Evolutionary conservation across 2,888 invertebrate species (phyloP).

Genomic region (Cantharis nigra): DNA sequence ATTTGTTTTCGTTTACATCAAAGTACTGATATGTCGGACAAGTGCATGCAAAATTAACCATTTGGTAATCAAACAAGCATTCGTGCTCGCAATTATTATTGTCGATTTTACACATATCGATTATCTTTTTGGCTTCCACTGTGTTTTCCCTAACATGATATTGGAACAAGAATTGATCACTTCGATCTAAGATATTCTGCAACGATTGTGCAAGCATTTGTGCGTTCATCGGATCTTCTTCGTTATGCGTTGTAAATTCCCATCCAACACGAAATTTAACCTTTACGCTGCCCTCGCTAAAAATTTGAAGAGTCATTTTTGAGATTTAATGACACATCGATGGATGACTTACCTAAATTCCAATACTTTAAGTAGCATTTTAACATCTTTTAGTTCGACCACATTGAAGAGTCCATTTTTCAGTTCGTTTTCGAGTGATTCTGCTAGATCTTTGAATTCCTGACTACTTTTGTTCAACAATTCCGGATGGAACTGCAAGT

Average conservation of each 20-base stretch:
- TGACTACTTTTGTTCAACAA: slow-evolving; percentile 65
- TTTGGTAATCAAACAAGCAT: slow-evolving; percentile 68
- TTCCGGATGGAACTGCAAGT: slow-evolving; percentile 65
- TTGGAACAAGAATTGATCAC: slow-evolving; percentile 58
- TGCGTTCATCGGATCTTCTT: slow-evolving; percentile 58
- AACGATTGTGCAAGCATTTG: slow-evolving; percentile 58
- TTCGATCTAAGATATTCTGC: slow-evolving; percentile 56
- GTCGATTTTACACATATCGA: slow-evolving; percentile 69
- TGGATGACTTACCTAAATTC: slow-evolving; percentile 62
- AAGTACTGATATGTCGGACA: slow-evolving; percentile 65
- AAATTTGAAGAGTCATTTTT: slow-evolving; percentile 37
- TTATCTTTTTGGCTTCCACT: slow-evolving; percentile 61
- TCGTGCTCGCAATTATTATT: slow-evolving; percentile 66
- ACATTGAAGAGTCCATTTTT: slow-evolving; percentile 61
- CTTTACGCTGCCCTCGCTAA: slow-evolving; percentile 68
- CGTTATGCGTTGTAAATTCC: slow-evolving; percentile 60
- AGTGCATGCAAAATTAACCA: slow-evolving; percentile 66
- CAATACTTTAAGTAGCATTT: slow-evolving; percentile 65
- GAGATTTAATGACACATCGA: not conserved
- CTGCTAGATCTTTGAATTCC: slow-evolving; percentile 65
- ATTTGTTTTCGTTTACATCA: slow-evolving; percentile 56
- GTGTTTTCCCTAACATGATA: slow-evolving; percentile 57
- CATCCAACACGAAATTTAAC: slow-evolving; percentile 70
- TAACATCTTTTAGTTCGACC: slow-evolving; percentile 59
- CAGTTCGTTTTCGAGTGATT: slow-evolving; percentile 64